Conservation (phyloP, 2,797 vertebrate genomes). For the Jordanella pulchra region DNA sequence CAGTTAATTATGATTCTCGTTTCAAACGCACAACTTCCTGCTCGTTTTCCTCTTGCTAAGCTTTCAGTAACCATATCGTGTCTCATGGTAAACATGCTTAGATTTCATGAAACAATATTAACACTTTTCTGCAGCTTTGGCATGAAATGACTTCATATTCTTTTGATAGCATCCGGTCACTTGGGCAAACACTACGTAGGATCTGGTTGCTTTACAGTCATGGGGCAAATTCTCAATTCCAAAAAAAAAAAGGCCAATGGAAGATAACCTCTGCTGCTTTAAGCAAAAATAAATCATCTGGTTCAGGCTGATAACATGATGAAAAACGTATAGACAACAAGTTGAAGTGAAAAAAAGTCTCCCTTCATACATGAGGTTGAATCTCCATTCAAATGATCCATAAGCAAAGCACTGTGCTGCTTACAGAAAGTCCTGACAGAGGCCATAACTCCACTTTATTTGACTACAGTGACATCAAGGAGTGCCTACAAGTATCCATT, state of each 20-base stretch:
- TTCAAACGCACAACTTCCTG: too few species aligned
- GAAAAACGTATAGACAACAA: background rate
- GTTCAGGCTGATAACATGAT: background rate
- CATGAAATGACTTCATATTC: background rate
- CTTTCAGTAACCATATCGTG: too few species aligned
- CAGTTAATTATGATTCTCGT: background rate
- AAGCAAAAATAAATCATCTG: background rate
- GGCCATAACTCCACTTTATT: conserved; percentile 53
- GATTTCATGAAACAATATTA: background rate
- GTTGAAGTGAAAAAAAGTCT: background rate
- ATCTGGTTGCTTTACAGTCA: background rate
- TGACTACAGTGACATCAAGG: conserved; percentile 41
- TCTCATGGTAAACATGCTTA: background rate
- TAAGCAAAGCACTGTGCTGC: background rate
- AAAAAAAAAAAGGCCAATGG: background rate
- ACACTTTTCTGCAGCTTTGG: background rate
- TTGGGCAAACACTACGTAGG: background rate
- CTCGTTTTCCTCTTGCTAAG: background rate
- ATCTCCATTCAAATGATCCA: background rate
- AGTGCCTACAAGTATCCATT: conserved; percentile 37
- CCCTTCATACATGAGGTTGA: background rate
- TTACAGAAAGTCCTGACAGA: background rate
- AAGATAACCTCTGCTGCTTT: background rate
- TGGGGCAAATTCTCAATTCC: background rate
- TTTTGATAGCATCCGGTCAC: background rate